Base-by-base conservation (phyloP, 2,113 vertebrate species). In the Planiliza haematocheilus region DNA sequence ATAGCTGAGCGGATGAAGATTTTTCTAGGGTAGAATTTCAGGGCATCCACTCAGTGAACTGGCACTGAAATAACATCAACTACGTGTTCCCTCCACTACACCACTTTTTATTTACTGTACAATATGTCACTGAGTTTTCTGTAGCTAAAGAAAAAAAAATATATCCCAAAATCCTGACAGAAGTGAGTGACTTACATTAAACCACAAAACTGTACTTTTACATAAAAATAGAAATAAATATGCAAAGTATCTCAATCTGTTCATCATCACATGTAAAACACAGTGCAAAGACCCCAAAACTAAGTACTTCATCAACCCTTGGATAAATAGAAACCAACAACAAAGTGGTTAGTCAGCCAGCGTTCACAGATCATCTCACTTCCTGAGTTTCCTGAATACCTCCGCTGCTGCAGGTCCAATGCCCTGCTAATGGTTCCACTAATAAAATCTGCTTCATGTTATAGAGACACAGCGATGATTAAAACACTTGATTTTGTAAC, bases 181-280 rank as follows among this genome's bases (percentile, higher is more conserved):
- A 67, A 69, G 61, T 48, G 6, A 70, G 30, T 10, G 12, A 62
- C 38, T 2, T 56, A 1, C 10, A 45, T 70, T 18, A 42, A 37
- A 59, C 34, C 42, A 63, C 52, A 79, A 18, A 39, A n/a, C 30
- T 45, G 37, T 17, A 49, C 59, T 6, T 56, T 55, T 20, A 24
- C 30, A 84, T 20, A 36, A 69, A 45, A 72, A 60, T 57, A 67
- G 14, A 72, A 81, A 82, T 80, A 81, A 87, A 90, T 68, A 88
- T 51, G 30, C 14, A 74, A 21, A 78, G 34, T 57, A 73, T 41
- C 38, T 43, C 14, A 37, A 59, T 64, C 0, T 56, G 24, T 48
- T 58, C 13, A 12, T 42, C 10, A 36, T 51, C 57, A 69, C 43
- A 69, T 60, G 52, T 37, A 11, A 77, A 78, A 74, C 41, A 76